Evolutionary conservation across 1,140 invertebrate genomes (phyloP), one percentile per base, ranked within the genome.

Genomic region (Amyelois transitella): DNA sequence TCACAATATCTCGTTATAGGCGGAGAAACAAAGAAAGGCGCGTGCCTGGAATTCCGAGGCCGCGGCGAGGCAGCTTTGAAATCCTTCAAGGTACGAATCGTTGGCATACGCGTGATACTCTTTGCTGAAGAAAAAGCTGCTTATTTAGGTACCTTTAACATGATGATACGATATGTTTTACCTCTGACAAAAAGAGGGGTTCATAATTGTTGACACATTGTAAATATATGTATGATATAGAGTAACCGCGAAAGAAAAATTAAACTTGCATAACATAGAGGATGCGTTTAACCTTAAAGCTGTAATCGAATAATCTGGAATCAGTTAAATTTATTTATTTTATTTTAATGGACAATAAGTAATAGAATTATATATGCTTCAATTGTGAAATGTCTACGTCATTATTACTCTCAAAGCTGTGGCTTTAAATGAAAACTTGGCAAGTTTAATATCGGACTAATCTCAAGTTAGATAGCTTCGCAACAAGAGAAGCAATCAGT

Each of bases 1-100:
- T 87, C 83, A 85, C 83, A 85, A 87, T 85, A 87, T 87, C 83
- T 83, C 79, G 81, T 87, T 87, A 85, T 85, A 83, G 72, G 71
- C 75, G 80, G 73, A 66, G 77, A 85, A 83, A 85, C 83, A 85
- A 83, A 81, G 79, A 79, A 83, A 60, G 60, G 67, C 67, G 65
- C 84, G 84, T 87, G 84, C 66, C 65, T 55, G 21, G 81, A 80
- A 81, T 86, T 48, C 60, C 59, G 49, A 71, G n/a, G 45, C 8
- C 20, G 1, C 1, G 43, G 8, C 19, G 43, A 18, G 18, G 6
- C 43, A 12, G 18, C 44, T 20, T 32, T 10, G 8, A 44, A 19
- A n/a, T n/a, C 43, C 8, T 17, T 18, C 18, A 45, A 45, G 18
- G 43, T 45, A 20, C 43, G 43, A 2, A 19, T n/a, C n/a, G n/a